These are phyloP conservation scores for Umimayanthus chanpuru DNA, from an alignment of 92 coral and sea anemone species.

Conservation along the genomic window DNA sequence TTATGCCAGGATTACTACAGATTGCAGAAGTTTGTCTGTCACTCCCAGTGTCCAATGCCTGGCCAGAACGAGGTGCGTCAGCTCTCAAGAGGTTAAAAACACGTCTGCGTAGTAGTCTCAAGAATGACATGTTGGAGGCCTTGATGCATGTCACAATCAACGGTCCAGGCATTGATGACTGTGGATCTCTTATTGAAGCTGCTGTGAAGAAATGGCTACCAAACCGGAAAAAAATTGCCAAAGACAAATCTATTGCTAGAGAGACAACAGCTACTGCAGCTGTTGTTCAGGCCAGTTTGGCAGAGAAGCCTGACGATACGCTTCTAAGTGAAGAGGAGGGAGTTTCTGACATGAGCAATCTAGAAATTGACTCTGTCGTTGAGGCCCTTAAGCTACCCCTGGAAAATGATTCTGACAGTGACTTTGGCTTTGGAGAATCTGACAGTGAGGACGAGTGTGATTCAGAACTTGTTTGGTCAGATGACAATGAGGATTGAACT, in stretches of 20 bases:
- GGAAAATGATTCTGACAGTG: too few species aligned
- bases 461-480: too few species aligned
- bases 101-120: conserved; percentile 51
- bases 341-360: too few species aligned
- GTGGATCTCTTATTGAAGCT: conserved; percentile 41
- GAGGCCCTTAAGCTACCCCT: too few species aligned
- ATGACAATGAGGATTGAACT: too few species aligned
- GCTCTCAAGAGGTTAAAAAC: conserved; percentile 55
- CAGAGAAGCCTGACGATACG: neutral
- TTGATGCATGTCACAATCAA: conserved; percentile 51
- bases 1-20: conserved; percentile 44
- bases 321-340: too few species aligned
- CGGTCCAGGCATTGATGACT: conserved; percentile 39
- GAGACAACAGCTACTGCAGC: neutral
- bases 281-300: neutral
- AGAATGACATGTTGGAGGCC: conserved; percentile 56
- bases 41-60: conserved; percentile 55
- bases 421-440: too few species aligned
- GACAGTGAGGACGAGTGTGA: too few species aligned
- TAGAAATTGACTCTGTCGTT: too few species aligned
- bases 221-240: neutral
- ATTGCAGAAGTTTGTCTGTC: conserved; percentile 55
- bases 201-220: conserved; percentile 44
- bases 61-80: conserved; percentile 65
- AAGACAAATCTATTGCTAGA: neutral